Evolutionary conservation across 2,113 vertebrate genomes (phyloP).

Genomic region (Rhipidura dahli): DNA sequence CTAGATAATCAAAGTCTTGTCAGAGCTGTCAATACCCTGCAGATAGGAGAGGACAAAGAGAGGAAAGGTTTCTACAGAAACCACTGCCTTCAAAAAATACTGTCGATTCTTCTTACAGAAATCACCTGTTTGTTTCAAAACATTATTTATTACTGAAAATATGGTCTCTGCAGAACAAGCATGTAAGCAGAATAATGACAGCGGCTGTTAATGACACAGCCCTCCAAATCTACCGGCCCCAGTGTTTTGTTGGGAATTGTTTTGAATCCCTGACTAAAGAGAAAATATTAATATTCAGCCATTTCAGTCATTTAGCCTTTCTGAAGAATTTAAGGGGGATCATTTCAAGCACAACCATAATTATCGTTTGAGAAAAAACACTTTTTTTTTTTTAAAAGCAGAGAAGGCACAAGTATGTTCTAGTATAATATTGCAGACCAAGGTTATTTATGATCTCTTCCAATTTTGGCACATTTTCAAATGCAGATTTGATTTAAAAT

Average conservation of each 20-base stretch:
- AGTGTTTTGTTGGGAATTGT: not conserved
- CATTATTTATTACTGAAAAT: constrained; percentile 74
- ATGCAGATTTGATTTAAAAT: constrained; percentile 64
- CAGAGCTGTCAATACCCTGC: constrained; percentile 92
- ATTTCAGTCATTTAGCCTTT: constrained; percentile 33
- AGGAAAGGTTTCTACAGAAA: constrained; percentile 78
- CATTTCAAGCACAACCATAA: not conserved
- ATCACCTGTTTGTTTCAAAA: constrained; percentile 82
- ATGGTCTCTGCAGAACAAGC: not conserved
- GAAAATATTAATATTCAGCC: constrained; percentile 45
- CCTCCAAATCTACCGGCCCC: not conserved
- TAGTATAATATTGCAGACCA: constrained; percentile 39
- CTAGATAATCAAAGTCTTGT: constrained; percentile 98
- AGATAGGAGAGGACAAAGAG: constrained; percentile 81
- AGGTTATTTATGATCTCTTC: constrained; percentile 56
- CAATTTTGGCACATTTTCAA: constrained; percentile 56
- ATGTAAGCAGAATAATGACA: not conserved
- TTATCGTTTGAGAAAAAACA: not conserved
- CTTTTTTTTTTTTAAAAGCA: not conserved
- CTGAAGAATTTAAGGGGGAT: constrained; percentile 29
- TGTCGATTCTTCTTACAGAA: constrained; percentile 75
- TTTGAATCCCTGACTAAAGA: constrained; percentile 1
- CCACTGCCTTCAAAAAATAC: constrained; percentile 70
- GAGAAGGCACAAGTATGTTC: constrained; percentile 15
- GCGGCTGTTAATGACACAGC: not conserved